Evolutionary conservation across 2,113 vertebrate genomes (phyloP).

Genomic region (Girardinichthys multiradiatus): DNA sequence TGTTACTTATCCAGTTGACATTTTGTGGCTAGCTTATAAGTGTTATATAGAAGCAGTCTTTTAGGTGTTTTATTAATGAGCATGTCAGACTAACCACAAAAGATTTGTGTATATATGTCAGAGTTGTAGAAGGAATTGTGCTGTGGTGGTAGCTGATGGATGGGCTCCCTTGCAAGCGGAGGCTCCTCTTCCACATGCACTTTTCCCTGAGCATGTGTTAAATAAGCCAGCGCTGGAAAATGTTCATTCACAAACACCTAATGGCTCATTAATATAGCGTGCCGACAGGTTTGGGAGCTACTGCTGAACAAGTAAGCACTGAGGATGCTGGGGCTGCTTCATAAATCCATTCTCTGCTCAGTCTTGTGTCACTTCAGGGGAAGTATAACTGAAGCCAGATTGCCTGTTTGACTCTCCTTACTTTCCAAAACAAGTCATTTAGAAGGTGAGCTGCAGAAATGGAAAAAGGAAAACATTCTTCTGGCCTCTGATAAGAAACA

Average conservation of each 20-base stretch:
- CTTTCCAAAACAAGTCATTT: constrained; percentile 58
- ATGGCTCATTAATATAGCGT: constrained; percentile 77
- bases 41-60: constrained; percentile 46
- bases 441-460: constrained; percentile 54
- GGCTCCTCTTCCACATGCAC: constrained; percentile 71
- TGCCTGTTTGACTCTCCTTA: constrained; percentile 39
- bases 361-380: constrained; percentile 37
- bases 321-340: constrained; percentile 58
- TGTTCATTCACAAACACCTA: constrained; percentile 73
- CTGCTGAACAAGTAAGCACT: constrained; percentile 77
- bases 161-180: constrained; percentile 61
- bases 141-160: constrained; percentile 74
- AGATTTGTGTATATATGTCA: constrained; percentile 80
- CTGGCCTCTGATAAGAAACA: constrained; percentile 56
- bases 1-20: neutral
- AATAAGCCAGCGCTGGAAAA: constrained; percentile 74
- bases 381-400: constrained; percentile 46
- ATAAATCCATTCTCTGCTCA: constrained; percentile 65
- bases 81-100: constrained; percentile 71
- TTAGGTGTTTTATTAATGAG: constrained; percentile 67
- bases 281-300: constrained; percentile 63
- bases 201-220: constrained; percentile 67
- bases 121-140: constrained; percentile 61
- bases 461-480: constrained; percentile 66
- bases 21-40: constrained; percentile 50